Evolutionary conservation across 2,113 vertebrate species (phyloP), one percentile per base, ranked within the genome.

Genomic region (Phainopepla nitens): DNA sequence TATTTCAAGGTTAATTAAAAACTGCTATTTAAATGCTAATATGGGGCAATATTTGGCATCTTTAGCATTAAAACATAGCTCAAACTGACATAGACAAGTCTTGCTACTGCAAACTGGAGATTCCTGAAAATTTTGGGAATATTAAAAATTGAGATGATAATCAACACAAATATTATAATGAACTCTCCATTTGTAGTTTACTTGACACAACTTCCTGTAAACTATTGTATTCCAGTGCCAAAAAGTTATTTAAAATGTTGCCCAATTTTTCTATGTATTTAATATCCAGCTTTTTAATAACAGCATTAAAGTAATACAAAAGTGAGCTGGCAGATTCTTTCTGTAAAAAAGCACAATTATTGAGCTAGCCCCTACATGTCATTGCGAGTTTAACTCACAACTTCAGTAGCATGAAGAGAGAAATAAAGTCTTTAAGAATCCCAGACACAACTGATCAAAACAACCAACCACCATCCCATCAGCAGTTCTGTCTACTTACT

Each of bases 401-500:
- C 6, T 89, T 90, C 11, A 56, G 13, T 57, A 61, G 31, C 28
- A 71, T 9, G 57, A 35, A 65, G 24, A 85, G 8, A 12, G 33
- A 78, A 93, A 85, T 4, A 16, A 82, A 69, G 7, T 22, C 27
- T 75, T 72, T 65, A 47, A 84, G 82, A 91, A 49, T 6, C 22
- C 14, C 16, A 33, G 7, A 64, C 41, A 70, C 6, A 72, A 42
- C 1, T 45, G 54, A 51, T 69, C 25, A 82, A 25, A 89, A 24
- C 64, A 82, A 47, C 13, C 29, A 85, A 25, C 8, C n/a, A 41
- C 27, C 4, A 1, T 17, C 18, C 45, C 75, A 51, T 57, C 44
- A 44, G 27, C 50, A 62, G 21, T 71, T 61, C 33, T 53, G 39
- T 82, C 49, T 61, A 93, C 97, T 94, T 98, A 99, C 99, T 97